Conservation (phyloP, 2,888 invertebrate genomes). For the Spicauda simplicius region DNA sequence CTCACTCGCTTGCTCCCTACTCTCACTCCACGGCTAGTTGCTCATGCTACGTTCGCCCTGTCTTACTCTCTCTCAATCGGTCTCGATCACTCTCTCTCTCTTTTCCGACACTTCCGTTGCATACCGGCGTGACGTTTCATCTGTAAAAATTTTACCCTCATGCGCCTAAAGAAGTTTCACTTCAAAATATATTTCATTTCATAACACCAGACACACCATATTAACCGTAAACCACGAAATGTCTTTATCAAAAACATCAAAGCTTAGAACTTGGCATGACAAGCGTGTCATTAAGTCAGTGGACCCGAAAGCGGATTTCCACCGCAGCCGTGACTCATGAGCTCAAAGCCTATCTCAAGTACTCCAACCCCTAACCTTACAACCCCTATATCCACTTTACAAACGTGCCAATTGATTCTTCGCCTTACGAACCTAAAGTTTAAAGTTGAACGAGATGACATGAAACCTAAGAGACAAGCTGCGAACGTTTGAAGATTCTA, state of each 20-base stretch:
- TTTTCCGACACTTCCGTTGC: too few species aligned
- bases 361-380: constrained; percentile 51
- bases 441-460: background rate
- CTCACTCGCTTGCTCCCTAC: too few species aligned
- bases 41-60: too few species aligned
- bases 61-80: too few species aligned
- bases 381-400: constrained; percentile 13
- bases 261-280: constrained; percentile 20
- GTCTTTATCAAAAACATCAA: constrained; percentile 39
- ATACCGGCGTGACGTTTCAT: too few species aligned
- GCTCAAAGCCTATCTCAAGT: constrained; percentile 60
- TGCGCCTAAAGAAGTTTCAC: too few species aligned
- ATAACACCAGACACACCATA: background rate
- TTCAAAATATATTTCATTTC: background rate
- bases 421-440: constrained; percentile 2
- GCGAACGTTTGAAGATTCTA: constrained; percentile 15
- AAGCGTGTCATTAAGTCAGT: constrained; percentile 61
- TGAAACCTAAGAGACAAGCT: background rate
- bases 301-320: constrained; percentile 58
- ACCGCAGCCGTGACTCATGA: constrained; percentile 51
- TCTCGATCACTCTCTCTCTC: too few species aligned
- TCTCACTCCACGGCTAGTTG: too few species aligned
- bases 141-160: too few species aligned
- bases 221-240: background rate
- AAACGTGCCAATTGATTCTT: constrained; percentile 16